Evolutionary conservation across 2,888 invertebrate genomes (phyloP).

Genomic region (Epinotia bilunana): DNA sequence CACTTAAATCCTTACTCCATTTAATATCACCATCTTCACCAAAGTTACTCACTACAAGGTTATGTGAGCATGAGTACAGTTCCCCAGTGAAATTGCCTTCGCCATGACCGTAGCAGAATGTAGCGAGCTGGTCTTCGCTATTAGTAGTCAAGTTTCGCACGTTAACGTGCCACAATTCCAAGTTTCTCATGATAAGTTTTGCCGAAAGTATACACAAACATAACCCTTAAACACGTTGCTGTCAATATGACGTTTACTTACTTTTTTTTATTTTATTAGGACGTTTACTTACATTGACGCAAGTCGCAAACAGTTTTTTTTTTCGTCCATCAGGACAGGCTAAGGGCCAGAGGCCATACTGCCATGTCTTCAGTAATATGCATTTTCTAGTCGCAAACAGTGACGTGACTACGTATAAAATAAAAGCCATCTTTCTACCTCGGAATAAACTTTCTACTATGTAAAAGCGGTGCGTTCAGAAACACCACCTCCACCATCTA

Average conservation of each 20-base stretch:
- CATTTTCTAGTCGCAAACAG: too few relatives aligned
- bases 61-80: conserved; percentile 71
- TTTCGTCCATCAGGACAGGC: too few relatives aligned
- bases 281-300: conserved; percentile 20
- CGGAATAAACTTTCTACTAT: too few relatives aligned
- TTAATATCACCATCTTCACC: conserved; percentile 61
- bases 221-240: conserved; percentile 34
- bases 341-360: background rate
- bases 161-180: conserved; percentile 69
- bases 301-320: too few relatives aligned
- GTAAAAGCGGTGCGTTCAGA: conserved; percentile 1
- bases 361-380: too few relatives aligned
- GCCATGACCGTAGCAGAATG: conserved; percentile 67
- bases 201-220: conserved; percentile 23
- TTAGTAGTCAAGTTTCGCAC: conserved; percentile 58
- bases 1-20: conserved; percentile 68
- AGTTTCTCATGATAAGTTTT: conserved; percentile 66
- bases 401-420: too few relatives aligned
- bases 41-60: conserved; percentile 67
- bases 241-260: conserved; percentile 29
- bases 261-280: too few relatives aligned
- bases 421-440: too few relatives aligned
- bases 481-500: background rate
- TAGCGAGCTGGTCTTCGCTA: conserved; percentile 55
- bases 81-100: conserved; percentile 64